Evolutionary conservation across 2,888 invertebrate genomes (phyloP), one percentile per base, ranked within the genome.

Genomic region (Arge pagana): DNA sequence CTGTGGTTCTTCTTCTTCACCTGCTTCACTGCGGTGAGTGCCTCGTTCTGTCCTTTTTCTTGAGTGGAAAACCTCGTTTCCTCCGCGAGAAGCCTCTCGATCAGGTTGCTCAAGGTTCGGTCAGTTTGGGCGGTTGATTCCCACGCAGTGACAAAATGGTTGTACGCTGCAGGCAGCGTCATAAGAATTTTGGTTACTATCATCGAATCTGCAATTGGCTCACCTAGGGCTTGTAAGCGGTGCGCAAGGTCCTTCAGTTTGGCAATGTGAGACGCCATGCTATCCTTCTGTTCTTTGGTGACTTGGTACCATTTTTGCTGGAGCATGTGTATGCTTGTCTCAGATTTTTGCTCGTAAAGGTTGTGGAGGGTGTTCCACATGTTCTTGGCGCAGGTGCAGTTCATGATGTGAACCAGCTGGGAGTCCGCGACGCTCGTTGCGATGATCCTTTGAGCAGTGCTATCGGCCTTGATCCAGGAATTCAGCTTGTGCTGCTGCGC

Each of bases 341-440:
- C 58, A 3, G 56, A 56, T 15, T 54, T 57, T 26, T 60, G 57
- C 13, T 62, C 60, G 33, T 57, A 61, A 8, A 61, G 48, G 3
- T 45, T 23, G 3, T 49, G 40, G 13, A 64, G 42, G 51, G 54
- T 58, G 4, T 23, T 24, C 58, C 60, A 64, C 61, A 64, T 64
- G 48, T 61, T 37, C 5, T 54, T 40, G 3, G 61, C 39, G 13
- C 33, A 54, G 11, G 48, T 11, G 24, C 61, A 61, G 58, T 59
- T 58, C 42, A 55, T 21, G 8, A 59, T 24, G 26, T 55, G 55
- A 5, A 50, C 28, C 6, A 55, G 6, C 23, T 24, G 18, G 8
- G 21, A 50, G n/a, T 36, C 35, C 7, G 39, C 50, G 8, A 56
- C 18, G 10, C 54, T 18, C 3, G 48, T 51, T 1, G 30, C 43